Percentiles rank a stretch among this genome's conserved stretches.
Conservation (phyloP, 2,113 vertebrate genomes). For the Spheniscus mendiculus region DNA sequence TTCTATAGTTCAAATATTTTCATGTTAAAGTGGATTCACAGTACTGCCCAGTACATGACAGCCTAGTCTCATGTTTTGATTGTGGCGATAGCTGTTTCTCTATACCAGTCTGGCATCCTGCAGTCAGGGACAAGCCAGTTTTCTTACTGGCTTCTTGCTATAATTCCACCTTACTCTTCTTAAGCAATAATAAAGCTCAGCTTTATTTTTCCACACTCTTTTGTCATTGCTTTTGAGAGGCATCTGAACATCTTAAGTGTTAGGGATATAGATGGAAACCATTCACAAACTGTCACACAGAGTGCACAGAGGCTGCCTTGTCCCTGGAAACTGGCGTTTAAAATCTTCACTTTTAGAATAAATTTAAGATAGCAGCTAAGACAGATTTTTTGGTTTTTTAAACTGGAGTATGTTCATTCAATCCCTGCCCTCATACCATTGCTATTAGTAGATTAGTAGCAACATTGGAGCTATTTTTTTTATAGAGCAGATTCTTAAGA, state of each 20-base stretch:
- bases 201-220: neutral
- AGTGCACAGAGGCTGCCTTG: neutral
- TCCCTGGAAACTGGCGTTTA: neutral
- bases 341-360: neutral
- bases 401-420: neutral
- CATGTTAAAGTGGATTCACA: neutral
- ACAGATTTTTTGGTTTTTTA: neutral
- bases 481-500: neutral
- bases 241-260: neutral
- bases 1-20: neutral
- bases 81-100: neutral
- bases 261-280: neutral
- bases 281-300: neutral
- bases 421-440: neutral
- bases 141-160: neutral
- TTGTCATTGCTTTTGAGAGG: neutral
- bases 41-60: neutral
- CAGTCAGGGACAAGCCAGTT: neutral
- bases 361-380: neutral
- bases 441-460: neutral
- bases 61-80: neutral
- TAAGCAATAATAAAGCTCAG: neutral
- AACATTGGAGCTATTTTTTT: neutral
- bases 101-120: neutral
- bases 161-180: neutral